Percentiles rank a stretch among this genome's conserved stretches.
Evolutionary conservation across 2,113 vertebrate species (phyloP).

Genomic region (Strigops habroptila): DNA sequence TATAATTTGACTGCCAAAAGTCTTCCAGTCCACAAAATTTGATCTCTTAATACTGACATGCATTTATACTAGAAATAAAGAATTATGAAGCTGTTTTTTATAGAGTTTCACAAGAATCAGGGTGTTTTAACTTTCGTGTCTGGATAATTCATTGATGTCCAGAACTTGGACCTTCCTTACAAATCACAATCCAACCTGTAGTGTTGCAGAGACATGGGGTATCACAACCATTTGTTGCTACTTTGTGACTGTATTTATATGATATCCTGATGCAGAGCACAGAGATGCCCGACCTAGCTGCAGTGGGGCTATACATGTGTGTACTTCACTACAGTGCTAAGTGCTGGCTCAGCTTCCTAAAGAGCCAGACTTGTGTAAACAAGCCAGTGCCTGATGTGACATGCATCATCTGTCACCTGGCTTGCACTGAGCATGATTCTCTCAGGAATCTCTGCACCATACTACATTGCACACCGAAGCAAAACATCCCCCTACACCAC

Average conservation of each 20-base stretch:
- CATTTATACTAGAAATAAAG: neutral
- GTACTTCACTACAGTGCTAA: neutral
- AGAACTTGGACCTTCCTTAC: neutral
- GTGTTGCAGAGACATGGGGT: neutral
- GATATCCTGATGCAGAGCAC: fast-evolving
- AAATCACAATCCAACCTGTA: neutral
- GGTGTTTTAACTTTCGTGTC: fast-evolving
- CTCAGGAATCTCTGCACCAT: neutral
- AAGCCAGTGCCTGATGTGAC: neutral
- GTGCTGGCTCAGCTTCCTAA: neutral
- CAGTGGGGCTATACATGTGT: fast-evolving
- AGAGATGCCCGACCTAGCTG: neutral
- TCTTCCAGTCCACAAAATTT: neutral
- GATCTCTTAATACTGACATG: neutral
- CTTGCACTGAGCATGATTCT: neutral
- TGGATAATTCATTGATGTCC: neutral
- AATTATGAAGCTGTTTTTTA: neutral
- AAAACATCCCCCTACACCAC: fast-evolving
- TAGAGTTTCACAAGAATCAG: neutral
- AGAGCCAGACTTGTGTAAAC: neutral
- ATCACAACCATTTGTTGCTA: neutral
- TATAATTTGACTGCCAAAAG: neutral
- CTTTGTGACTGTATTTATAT: neutral
- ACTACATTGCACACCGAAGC: neutral
- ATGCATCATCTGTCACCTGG: fast-evolving